Evolutionary conservation across 2,888 invertebrate genomes (phyloP).

Genomic region (Philereme vetulata): DNA sequence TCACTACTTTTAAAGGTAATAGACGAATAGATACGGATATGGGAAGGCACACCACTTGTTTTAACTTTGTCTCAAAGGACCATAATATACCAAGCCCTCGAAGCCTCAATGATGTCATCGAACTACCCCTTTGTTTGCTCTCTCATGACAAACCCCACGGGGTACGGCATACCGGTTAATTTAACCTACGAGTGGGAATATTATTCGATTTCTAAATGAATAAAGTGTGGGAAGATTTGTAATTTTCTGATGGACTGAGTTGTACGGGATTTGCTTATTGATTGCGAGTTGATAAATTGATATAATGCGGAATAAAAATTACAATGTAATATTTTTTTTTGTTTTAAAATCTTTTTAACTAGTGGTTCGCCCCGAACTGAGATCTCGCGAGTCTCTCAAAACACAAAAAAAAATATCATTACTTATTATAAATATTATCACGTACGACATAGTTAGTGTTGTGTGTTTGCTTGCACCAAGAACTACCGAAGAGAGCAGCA

Average conservation of each 20-base stretch:
- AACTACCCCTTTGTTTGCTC: constrained; percentile 29
- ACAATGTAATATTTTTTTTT: too few species aligned
- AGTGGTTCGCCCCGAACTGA: too few species aligned
- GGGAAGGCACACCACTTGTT: constrained; percentile 6
- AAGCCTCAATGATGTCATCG: constrained; percentile 34
- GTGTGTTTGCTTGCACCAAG: too few species aligned
- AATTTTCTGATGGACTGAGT: not conserved
- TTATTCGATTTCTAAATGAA: not conserved
- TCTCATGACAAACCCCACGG: constrained; percentile 32
- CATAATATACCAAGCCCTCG: constrained; percentile 16
- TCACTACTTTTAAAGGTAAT: too few species aligned
- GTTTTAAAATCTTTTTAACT: too few species aligned
- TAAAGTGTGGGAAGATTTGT: not conserved
- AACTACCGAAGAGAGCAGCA: too few species aligned
- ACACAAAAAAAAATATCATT: too few species aligned
- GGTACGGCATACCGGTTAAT: constrained; percentile 25
- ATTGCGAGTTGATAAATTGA: too few species aligned
- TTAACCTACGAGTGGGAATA: constrained; percentile 16
- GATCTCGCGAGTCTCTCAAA: too few species aligned
- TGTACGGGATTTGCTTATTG: not conserved
- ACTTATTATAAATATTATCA: too few species aligned
- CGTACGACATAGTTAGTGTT: too few species aligned
- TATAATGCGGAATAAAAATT: too few species aligned
- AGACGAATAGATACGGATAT: not conserved
- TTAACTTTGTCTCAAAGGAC: constrained; percentile 28